These are phyloP conservation scores for Gisinianus flammeolus DNA, from an alignment of 2,888 invertebrate genomes.

Conservation along the genomic window DNA sequence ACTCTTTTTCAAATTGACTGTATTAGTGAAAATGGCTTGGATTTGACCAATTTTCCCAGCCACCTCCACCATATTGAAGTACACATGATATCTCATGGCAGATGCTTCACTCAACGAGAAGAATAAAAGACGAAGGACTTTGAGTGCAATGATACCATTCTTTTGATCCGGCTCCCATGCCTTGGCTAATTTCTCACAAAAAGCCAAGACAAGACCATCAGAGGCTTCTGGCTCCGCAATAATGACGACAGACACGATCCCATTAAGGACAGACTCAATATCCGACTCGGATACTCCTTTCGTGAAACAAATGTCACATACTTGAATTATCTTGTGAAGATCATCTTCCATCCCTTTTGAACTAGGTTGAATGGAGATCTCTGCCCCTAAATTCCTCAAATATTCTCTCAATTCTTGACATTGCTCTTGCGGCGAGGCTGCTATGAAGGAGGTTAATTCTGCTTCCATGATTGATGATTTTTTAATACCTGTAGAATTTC, in stretches of 20 bases:
- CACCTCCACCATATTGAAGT: conserved; percentile 87
- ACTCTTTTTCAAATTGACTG: conserved; percentile 81
- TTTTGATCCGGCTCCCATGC: conserved; percentile 75
- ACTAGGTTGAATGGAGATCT: conserved; percentile 89
- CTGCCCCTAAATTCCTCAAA: conserved; percentile 91
- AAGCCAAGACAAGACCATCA: conserved; percentile 71
- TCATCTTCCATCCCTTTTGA: conserved; percentile 91
- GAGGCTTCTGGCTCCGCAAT: conserved; percentile 56
- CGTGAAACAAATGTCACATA: conserved; percentile 90
- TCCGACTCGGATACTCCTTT: conserved; percentile 79
- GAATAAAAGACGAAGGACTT: conserved; percentile 90
- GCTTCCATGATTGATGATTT: conserved; percentile 53
- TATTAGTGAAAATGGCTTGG: conserved; percentile 80
- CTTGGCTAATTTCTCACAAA: conserved; percentile 90
- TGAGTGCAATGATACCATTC: conserved; percentile 78
- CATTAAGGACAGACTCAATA: conserved; percentile 91
- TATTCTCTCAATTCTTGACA: conserved; percentile 82
- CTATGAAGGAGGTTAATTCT: conserved; percentile 58
- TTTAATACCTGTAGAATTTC: background rate
- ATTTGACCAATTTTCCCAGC: conserved; percentile 88
- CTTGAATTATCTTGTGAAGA: conserved; percentile 90
- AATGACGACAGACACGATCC: conserved; percentile 83
- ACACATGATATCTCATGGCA: conserved; percentile 87
- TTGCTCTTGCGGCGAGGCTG: conserved; percentile 58
- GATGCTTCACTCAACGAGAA: conserved; percentile 86